These are phyloP conservation scores for Eupithecia subumbrata DNA, from an alignment of 2,888 invertebrate genomes.

Conservation along the genomic window DNA sequence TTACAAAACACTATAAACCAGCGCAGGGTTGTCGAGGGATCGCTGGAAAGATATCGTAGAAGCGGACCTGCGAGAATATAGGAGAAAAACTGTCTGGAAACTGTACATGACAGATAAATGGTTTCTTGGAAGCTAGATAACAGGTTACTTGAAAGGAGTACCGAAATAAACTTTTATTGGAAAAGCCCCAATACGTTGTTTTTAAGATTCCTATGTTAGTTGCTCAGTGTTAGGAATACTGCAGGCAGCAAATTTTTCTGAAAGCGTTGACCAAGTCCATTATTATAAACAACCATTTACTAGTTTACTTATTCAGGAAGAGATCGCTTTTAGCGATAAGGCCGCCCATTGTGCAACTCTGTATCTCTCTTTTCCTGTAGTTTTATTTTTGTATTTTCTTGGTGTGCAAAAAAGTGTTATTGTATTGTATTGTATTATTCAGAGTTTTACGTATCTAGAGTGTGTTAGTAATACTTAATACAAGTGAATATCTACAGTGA, in stretches of 20 bases:
- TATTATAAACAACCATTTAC: too few relatives aligned
- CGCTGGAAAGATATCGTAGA: background rate
- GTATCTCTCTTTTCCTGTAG: too few relatives aligned
- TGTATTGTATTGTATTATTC: too few relatives aligned
- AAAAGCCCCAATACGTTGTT: background rate
- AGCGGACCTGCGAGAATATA: background rate
- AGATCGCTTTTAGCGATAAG: too few relatives aligned
- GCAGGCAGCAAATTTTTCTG: background rate
- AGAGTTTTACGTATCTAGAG: background rate
- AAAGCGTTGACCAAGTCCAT: background rate
- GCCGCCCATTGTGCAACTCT: too few relatives aligned
- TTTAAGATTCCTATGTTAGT: background rate
- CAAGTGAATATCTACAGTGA: background rate
- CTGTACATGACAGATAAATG: background rate
- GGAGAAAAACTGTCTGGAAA: background rate
- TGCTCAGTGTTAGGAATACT: background rate
- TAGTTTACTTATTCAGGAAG: background rate
- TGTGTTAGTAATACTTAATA: background rate
- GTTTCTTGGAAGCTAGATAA: background rate
- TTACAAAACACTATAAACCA: background rate
- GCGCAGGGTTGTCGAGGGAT: background rate
- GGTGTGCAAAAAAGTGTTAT: too few relatives aligned
- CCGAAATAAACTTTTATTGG: background rate
- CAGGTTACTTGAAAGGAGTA: background rate
- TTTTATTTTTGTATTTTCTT: too few relatives aligned